Evolutionary conservation across 2,888 invertebrate genomes (phyloP), one percentile per base, ranked within the genome.

Genomic region (Itoplectis maculator): DNA sequence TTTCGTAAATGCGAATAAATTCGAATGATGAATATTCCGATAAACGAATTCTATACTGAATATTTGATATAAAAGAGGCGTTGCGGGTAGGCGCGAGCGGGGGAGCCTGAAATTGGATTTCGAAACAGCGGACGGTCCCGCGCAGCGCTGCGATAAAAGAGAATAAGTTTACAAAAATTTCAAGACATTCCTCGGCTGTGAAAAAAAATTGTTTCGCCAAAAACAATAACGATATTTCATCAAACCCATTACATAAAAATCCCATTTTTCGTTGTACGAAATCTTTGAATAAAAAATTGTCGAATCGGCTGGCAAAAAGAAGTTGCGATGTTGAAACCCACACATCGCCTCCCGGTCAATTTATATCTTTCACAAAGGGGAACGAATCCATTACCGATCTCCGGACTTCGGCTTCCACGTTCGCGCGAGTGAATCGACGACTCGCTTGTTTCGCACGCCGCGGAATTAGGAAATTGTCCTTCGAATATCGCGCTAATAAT

Each of bases 391-490:
- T 13, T 29, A 29, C 29, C 29, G n/a, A n/a, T n/a, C n/a, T n/a
- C n/a, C n/a, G n/a, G n/a, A n/a, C n/a, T n/a, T n/a, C n/a, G n/a
- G n/a, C n/a, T n/a, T n/a, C n/a, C n/a, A n/a, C n/a, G n/a, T n/a
- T n/a, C n/a, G n/a, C n/a, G n/a, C 15, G 35, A 68, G 49, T 51
- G 51, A 54, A 69, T 68, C 20, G 37, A 1, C 51, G 9, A 51
- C 35, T n/a, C 15, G 37, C 29, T 15, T 8, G 8, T 56, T 79
- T 79, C 79, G 20, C 82, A 75, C 79, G 82, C 35, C 75, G 23
- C 82, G 35, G 42, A 75, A 70, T 76, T 66, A 70, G 79, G 51
- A 35, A 65, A 74, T 11, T 35, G 40, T 73, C 73, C 79, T 66
- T 47, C 37, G 23, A 18, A 13, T n/a, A 59, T 7, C n/a, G n/a